Evolutionary conservation across 2,797 vertebrate species (phyloP).

Genomic region (Poliocrania exsul): DNA sequence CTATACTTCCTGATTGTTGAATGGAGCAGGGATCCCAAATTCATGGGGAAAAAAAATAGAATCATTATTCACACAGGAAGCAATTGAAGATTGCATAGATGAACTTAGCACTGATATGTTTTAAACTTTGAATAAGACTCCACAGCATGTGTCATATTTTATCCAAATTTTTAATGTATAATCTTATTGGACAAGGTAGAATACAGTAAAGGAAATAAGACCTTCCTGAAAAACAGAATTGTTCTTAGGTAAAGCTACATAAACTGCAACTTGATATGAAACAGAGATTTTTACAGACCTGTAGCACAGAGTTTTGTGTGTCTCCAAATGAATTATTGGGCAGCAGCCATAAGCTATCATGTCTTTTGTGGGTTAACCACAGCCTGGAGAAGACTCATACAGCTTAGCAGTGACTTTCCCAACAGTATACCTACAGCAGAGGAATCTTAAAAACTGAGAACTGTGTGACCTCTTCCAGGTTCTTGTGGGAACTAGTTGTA

Average conservation of each 20-base stretch:
- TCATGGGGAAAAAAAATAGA: background rate
- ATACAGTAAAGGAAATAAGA: background rate
- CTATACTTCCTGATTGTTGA: background rate
- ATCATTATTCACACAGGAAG: background rate
- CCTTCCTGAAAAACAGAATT: background rate
- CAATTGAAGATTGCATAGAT: background rate
- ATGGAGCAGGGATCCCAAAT: background rate
- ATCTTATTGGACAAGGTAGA: background rate
- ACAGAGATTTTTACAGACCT: background rate
- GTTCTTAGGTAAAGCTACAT: background rate
- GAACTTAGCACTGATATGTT: background rate
- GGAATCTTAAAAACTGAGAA: background rate
- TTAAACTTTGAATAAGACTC: background rate
- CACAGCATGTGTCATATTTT: background rate
- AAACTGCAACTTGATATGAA: background rate
- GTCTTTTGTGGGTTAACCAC: background rate
- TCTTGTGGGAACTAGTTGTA: background rate
- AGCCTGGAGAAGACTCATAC: background rate
- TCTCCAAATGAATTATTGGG: background rate
- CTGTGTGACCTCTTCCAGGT: background rate
- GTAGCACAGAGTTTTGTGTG: background rate
- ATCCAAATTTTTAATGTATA: background rate
- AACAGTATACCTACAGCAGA: constrained; percentile 16
- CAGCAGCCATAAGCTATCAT: background rate
- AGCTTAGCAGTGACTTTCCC: background rate